Base-by-base conservation (phyloP, 2,888 invertebrate genomes). In the Cataglyphis rosenhaueri region DNA sequence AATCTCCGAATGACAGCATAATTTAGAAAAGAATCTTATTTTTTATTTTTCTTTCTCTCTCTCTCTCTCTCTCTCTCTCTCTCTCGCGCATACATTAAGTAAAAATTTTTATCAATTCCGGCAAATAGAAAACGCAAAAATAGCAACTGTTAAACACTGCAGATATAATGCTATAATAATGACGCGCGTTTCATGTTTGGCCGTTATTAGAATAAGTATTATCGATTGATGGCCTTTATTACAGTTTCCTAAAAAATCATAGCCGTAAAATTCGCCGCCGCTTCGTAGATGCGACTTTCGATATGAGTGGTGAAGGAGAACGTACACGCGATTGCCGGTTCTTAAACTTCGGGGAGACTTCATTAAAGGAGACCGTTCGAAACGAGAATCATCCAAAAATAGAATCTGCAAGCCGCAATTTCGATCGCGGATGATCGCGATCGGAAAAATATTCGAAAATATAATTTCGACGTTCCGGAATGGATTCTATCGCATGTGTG, bases 141-240 rank as follows among this genome's bases (percentile, higher is more conserved):
- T 55, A 66, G 5, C 10, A 32, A 12, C n/a, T 75, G n/a, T 64
- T 35, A 35, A 44, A 12, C 38, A n/a, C 15, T 66, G 32, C 52
- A 15, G 15, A 57, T 32, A 32, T 15, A 29, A 41, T 21, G 10
- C 4, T 32, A 35, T 5, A 18, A 38, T 48, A 29, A 10, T 55
- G 55, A 76, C 29, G 21, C n/a, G 57, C 59, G 35, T 81, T 81
- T 88, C 89, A 83, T 87, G 89, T 48, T 44, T 9, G 10, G 3
- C 6, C 8, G 71, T 71, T 66, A 73, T 88, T 82, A 79, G 74
- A 59, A 38, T 15, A 35, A 64, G 29, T 64, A n/a, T 52, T 52
- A 87, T 87, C 87, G 89, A 87, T 88, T 75, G 48, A 48, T 9
- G 55, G 61, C 64, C 57, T 38, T 61, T 59, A 64, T 3, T 65